Evolutionary conservation across 2,797 vertebrate genomes (phyloP).

Genomic region (Nasua narica): DNA sequence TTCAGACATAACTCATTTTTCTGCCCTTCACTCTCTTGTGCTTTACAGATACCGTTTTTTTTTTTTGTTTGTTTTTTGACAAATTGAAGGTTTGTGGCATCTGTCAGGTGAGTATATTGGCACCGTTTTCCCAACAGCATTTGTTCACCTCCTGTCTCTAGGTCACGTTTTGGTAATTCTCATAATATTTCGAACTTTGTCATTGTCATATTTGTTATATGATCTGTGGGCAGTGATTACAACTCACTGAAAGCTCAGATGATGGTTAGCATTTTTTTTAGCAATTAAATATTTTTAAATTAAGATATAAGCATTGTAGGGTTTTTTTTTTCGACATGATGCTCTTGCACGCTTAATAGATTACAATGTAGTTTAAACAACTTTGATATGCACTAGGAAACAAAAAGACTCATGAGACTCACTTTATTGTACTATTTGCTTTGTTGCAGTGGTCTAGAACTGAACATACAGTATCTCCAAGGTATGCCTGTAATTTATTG

Average conservation of each 20-base stretch:
- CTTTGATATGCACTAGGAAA: background rate
- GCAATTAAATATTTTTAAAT: background rate
- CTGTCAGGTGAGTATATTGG: background rate
- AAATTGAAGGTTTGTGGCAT: background rate
- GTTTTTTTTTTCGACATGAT: background rate
- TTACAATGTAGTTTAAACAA: background rate
- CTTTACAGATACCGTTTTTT: background rate
- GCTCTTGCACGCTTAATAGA: background rate
- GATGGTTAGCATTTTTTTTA: background rate
- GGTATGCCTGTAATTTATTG: background rate
- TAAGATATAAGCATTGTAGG: background rate
- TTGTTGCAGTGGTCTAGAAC: background rate
- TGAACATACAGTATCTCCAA: background rate
- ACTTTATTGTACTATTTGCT: background rate
- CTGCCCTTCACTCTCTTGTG: background rate
- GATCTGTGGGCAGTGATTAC: background rate
- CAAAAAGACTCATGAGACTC: background rate
- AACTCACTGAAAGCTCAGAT: background rate
- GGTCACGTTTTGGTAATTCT: background rate
- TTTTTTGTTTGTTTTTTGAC: background rate
- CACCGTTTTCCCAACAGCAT: background rate
- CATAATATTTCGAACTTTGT: background rate
- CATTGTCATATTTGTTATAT: background rate
- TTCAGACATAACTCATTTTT: background rate
- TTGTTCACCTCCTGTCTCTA: background rate